Percentiles rank a stretch among this genome's conserved stretches.
Conservation (phyloP, 2,113 vertebrate species). For the Scopus umbretta region DNA sequence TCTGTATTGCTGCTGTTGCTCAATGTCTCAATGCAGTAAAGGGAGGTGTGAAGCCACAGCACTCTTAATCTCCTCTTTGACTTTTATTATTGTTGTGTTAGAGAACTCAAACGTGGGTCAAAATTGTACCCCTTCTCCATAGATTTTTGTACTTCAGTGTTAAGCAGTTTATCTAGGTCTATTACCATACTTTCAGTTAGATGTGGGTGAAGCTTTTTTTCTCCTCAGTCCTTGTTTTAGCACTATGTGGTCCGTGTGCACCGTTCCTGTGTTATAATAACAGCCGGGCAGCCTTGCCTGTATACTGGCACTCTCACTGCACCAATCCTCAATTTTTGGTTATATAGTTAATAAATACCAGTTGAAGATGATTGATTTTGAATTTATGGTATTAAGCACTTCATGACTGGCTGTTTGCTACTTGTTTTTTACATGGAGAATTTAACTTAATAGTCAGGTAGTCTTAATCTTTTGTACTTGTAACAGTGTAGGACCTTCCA, state of each 20-base stretch:
- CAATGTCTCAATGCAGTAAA: not conserved
- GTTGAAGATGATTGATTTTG: not conserved
- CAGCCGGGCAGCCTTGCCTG: not conserved
- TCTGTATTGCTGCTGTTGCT: not conserved
- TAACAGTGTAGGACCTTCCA: not conserved
- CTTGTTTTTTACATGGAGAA: not conserved
- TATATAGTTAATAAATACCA: not conserved
- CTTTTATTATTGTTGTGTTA: not conserved
- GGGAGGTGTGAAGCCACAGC: not conserved
- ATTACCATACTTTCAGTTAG: not conserved
- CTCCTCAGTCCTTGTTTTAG: not conserved
- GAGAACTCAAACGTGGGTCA: not conserved
- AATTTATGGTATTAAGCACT: not conserved
- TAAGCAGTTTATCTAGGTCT: not conserved
- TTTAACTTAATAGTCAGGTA: not conserved
- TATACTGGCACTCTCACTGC: not conserved
- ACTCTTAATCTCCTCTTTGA: not conserved
- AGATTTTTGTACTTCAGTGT: not conserved
- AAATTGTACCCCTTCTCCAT: not conserved
- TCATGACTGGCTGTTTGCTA: not conserved
- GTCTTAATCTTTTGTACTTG: not conserved
- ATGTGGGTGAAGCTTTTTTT: not conserved
- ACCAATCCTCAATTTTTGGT: not conserved
- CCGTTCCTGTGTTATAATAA: not conserved
- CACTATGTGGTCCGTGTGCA: accelerated